These are phyloP conservation scores for Cephalopholis sonnerati DNA, from an alignment of 2,113 vertebrate genomes.

Conservation along the genomic window DNA sequence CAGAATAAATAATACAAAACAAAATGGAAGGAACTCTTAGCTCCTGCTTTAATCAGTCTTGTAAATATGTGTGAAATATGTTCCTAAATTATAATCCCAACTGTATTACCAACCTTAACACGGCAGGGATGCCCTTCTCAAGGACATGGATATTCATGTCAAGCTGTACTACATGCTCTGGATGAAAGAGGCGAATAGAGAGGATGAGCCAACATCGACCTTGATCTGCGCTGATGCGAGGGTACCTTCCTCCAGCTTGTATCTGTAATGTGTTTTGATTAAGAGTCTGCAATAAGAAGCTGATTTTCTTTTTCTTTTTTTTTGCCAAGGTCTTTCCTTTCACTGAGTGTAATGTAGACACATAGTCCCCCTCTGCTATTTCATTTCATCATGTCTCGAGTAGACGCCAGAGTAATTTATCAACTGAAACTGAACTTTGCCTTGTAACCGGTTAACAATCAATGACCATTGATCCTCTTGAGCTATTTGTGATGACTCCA, in stretches of 20 bases:
- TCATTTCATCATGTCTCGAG: not conserved
- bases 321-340: conserved; percentile 17
- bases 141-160: conserved; percentile 43
- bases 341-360: not conserved
- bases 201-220: conserved; percentile 27
- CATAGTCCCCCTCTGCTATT: not conserved
- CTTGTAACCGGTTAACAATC: not conserved
- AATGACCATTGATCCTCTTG: not conserved
- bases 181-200: conserved; percentile 44
- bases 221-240: conserved; percentile 32
- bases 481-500: not conserved
- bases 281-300: conserved; percentile 37
- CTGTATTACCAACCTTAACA: conserved; percentile 9
- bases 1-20: too few relatives aligned
- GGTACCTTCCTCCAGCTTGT: conserved; percentile 17
- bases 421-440: conserved; percentile 9
- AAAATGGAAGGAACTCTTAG: too few relatives aligned
- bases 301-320: conserved; percentile 7
- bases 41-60: too few relatives aligned
- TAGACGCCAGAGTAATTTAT: conserved; percentile 13
- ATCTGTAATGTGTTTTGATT: conserved; percentile 38
- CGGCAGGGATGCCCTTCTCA: conserved; percentile 20
- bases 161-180: conserved; percentile 38
- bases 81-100: conserved; percentile 2
- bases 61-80: not conserved